Conservation (phyloP, 1,140 invertebrate species). For the Drosophila kanapiae region DNA sequence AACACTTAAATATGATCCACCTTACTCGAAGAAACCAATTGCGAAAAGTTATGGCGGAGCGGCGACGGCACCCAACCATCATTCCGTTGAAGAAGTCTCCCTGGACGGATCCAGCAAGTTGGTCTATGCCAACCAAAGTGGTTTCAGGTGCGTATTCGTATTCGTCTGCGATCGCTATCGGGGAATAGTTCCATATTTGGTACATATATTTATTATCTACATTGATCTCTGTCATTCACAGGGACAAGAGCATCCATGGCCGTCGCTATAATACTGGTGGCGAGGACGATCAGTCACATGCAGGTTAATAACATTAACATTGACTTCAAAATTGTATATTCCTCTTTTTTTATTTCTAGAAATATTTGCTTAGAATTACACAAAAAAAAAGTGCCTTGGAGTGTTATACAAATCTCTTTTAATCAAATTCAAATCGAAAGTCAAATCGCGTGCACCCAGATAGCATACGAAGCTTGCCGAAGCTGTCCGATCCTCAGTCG, state of each 20-base stretch:
- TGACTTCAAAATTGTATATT: constrained; percentile 7
- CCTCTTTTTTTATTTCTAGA: constrained; percentile 10
- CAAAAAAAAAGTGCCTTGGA: constrained; percentile 6
- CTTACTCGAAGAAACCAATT: constrained; percentile 93
- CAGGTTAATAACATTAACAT: constrained; percentile 86
- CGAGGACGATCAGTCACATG: constrained; percentile 90
- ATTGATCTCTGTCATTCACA: constrained; percentile 85
- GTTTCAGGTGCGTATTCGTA: constrained; percentile 90
- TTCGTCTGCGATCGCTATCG: not conserved
- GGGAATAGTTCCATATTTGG: not conserved
- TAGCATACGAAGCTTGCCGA: no score
- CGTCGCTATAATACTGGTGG: constrained; percentile 90
- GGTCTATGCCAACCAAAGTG: constrained; percentile 92
- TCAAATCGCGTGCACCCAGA: no score
- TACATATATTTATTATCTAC: not conserved
- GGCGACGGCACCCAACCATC: constrained; percentile 87
- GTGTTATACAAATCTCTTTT: constrained; percentile 11
- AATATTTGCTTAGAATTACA: constrained; percentile 29
- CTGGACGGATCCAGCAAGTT: constrained; percentile 92
- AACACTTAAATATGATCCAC: constrained; percentile 93
- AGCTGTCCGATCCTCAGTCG: no score
- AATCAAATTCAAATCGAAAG: not conserved
- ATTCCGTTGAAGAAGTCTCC: constrained; percentile 91
- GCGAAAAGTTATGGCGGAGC: constrained; percentile 90
- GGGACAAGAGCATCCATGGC: constrained; percentile 89